These are phyloP conservation scores for Apodemus sylvaticus DNA, from an alignment of 2,113 vertebrate species.

Conservation along the genomic window DNA sequence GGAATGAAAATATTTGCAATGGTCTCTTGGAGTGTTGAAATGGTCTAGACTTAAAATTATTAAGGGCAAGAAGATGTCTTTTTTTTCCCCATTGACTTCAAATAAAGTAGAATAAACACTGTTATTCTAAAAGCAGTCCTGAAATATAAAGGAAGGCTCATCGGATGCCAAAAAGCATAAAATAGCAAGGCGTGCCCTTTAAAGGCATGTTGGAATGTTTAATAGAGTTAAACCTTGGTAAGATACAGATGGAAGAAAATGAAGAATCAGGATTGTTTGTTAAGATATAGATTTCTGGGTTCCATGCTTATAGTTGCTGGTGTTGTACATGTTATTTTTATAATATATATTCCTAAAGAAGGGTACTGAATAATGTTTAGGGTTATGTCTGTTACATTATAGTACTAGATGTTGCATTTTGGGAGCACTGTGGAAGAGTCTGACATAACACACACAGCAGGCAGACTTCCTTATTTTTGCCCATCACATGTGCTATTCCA, in stretches of 20 bases:
- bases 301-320: not conserved
- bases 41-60: conserved; percentile 60
- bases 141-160: conserved; percentile 52
- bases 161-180: conserved; percentile 45
- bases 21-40: conserved; percentile 12
- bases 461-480: not conserved
- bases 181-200: conserved; percentile 58
- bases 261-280: not conserved
- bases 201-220: conserved; percentile 56
- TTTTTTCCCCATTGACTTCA: conserved; percentile 31
- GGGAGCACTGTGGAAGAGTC: not conserved
- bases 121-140: conserved; percentile 58
- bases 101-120: conserved; percentile 67
- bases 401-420: not conserved
- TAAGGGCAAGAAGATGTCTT: conserved; percentile 63
- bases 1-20: conserved; percentile 67
- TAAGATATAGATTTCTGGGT: conserved; percentile 42
- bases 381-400: not conserved
- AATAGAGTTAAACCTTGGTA: conserved; percentile 41
- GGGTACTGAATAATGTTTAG: not conserved
- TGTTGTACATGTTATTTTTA: not conserved
- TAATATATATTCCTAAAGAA: conserved; percentile 24
- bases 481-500: not conserved
- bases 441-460: not conserved
- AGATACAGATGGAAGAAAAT: conserved; percentile 58